phyloP scores from a whole-genome alignment of 2,113 vertebrate genomes.

The Cardinalis cardinalis region DNA sequence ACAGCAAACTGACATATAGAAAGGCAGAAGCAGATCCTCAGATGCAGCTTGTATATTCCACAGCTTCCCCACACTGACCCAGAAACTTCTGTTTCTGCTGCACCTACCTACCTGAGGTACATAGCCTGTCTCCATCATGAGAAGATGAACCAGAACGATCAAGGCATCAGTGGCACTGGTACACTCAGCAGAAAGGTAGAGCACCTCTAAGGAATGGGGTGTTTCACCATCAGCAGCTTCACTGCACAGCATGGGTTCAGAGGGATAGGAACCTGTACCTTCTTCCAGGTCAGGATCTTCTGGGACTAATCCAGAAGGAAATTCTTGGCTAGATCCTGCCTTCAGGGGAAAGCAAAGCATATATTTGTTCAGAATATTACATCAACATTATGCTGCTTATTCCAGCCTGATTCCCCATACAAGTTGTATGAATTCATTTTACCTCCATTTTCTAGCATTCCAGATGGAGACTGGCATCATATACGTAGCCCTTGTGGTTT shows the following conservation, averaged over 20 bases:
- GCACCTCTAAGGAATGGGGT: conserved; percentile 85
- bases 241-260: conserved; percentile 89
- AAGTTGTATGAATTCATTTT: neutral
- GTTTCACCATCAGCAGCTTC: conserved; percentile 83
- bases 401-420: neutral
- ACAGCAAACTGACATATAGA: neutral
- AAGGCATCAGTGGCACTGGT: conserved; percentile 77
- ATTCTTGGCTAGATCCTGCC: conserved; percentile 58
- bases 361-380: neutral
- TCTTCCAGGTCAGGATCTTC: conserved; percentile 61
- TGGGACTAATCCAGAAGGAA: conserved; percentile 37
- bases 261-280: conserved; percentile 42
- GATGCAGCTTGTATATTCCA: neutral
- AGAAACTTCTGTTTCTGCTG: neutral
- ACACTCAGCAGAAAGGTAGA: conserved; percentile 77
- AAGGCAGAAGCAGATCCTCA: neutral
- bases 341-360: conserved; percentile 39
- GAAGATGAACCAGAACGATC: conserved; percentile 80
- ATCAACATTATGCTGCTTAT: neutral
- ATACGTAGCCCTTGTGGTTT: neutral
- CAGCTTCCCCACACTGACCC: neutral
- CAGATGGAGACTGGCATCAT: neutral
- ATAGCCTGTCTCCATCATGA: conserved; percentile 94
- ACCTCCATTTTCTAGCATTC: neutral
- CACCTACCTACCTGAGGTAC: conserved; percentile 84